Evolutionary conservation across 2,888 invertebrate species (phyloP), one percentile per base, ranked within the genome.

Genomic region (Drosophila hamatofila): DNA sequence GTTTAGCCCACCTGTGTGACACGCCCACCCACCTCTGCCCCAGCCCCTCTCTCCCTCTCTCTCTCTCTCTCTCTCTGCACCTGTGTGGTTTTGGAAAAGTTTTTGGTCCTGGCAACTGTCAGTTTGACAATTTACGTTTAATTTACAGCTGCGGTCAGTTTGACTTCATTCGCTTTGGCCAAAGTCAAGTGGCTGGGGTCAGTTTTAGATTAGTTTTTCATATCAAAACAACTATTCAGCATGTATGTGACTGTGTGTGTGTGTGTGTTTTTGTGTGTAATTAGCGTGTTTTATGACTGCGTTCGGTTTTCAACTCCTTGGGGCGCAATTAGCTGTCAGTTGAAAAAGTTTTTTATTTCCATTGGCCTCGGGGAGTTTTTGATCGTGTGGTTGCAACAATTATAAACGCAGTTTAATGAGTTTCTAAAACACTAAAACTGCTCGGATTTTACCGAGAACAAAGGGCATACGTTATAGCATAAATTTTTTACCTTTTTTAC

Each of bases 121-220:
- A 83, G 72, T 75, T 81, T 75, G 69, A 72, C 79, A 76, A 74
- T 76, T 78, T 63, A 78, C 76, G 71, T 83, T 87, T 80, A 88
- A 87, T 87, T 88, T 87, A 88, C 85, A 83, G 88, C 72, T 88
- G 86, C 79, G 85, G 85, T 75, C 74, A 72, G 71, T 61, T 79
- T 57, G 75, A 63, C 72, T 60, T 63, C 54, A 52, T 68, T 72
- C 64, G 70, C 59, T 67, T 77, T n/a, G 37, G 39, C 52, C 44
- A 56, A 75, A 81, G 83, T 86, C 86, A 87, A 87, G 81, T 82
- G 80, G 65, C 71, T 61, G 67, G 71, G 72, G 74, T 78, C 81
- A 77, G 76, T 88, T 88, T 80, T 86, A 83, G 80, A 87, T 87
- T 88, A 86, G 86, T 88, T 88, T 83, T 83, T 72, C 61, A 80